These are phyloP conservation scores for Desmophyllum pertusum DNA, from an alignment of 92 coral and sea anemone genomes.

Conservation along the genomic window DNA sequence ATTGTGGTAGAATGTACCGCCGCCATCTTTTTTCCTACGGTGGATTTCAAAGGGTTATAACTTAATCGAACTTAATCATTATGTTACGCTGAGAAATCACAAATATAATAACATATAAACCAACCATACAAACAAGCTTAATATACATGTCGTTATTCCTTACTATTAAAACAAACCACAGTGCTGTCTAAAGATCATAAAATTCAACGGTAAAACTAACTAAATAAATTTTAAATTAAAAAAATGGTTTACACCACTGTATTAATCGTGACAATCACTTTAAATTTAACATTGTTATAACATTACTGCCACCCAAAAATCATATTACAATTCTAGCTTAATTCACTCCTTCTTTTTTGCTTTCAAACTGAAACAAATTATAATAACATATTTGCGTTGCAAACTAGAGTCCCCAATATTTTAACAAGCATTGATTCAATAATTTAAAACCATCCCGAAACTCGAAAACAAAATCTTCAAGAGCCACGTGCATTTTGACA, in stretches of 20 bases:
- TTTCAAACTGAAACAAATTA: constrained; percentile 21
- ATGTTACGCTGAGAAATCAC: too few relatives aligned
- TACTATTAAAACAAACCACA: neutral
- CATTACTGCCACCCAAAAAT: neutral
- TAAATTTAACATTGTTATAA: neutral
- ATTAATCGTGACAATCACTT: neutral
- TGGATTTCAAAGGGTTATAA: too few relatives aligned
- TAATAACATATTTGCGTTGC: neutral
- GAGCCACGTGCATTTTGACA: neutral
- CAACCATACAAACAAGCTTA: too few relatives aligned
- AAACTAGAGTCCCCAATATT: constrained; percentile 14
- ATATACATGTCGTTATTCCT: too few relatives aligned
- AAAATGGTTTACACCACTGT: neutral
- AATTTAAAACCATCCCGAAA: constrained; percentile 7
- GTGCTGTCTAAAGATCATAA: neutral
- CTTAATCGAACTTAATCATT: too few relatives aligned
- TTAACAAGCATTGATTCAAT: constrained; percentile 29
- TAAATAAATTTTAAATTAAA: neutral
- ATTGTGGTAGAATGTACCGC: too few relatives aligned
- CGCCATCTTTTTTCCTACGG: too few relatives aligned
- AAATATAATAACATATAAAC: too few relatives aligned
- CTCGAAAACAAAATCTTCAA: neutral
- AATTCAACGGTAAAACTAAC: neutral
- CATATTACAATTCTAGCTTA: constrained; percentile 22
- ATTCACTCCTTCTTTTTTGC: too few relatives aligned